A percentile compares a stretch with the other conserved stretches of the same genome.
Conservation (phyloP, 1,140 invertebrate species). For the Drosophila lini region DNA sequence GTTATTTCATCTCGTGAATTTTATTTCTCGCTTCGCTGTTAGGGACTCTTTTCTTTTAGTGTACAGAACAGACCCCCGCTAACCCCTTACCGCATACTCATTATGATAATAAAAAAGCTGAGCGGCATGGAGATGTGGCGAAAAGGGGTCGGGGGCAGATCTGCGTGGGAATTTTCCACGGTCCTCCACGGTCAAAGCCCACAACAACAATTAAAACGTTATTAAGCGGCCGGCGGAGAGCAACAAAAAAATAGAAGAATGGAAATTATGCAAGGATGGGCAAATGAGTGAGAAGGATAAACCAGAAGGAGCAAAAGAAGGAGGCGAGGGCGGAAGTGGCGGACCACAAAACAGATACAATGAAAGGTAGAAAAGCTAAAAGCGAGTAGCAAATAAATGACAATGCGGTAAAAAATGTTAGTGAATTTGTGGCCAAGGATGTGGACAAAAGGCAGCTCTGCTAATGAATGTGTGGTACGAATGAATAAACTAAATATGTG, state of each 20-base stretch:
- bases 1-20: too few relatives aligned
- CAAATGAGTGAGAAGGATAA: slow-evolving; percentile 13
- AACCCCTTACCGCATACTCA: slow-evolving; percentile 52
- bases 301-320: slow-evolving; percentile 1
- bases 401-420: slow-evolving; percentile 51
- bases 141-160: slow-evolving; percentile 12
- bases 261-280: slow-evolving; percentile 67
- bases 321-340: slow-evolving; percentile 2
- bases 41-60: neutral
- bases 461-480: slow-evolving; percentile 33
- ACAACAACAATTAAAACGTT: slow-evolving; percentile 81
- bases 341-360: slow-evolving; percentile 53
- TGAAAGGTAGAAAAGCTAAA: slow-evolving; percentile 51
- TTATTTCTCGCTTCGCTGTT: too few relatives aligned
- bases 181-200: slow-evolving; percentile 69
- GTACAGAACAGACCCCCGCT: neutral
- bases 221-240: slow-evolving; percentile 62
- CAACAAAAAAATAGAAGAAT: slow-evolving; percentile 16
- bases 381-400: slow-evolving; percentile 45
- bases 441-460: slow-evolving; percentile 26
- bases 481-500: slow-evolving; percentile 8
- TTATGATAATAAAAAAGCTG: slow-evolving; percentile 79
- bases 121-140: slow-evolving; percentile 21
- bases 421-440: slow-evolving; percentile 42
- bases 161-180: slow-evolving; percentile 54